phyloP scores from a whole-genome alignment of 2,888 invertebrate species.

The Aphidoletes aphidimyza region DNA sequence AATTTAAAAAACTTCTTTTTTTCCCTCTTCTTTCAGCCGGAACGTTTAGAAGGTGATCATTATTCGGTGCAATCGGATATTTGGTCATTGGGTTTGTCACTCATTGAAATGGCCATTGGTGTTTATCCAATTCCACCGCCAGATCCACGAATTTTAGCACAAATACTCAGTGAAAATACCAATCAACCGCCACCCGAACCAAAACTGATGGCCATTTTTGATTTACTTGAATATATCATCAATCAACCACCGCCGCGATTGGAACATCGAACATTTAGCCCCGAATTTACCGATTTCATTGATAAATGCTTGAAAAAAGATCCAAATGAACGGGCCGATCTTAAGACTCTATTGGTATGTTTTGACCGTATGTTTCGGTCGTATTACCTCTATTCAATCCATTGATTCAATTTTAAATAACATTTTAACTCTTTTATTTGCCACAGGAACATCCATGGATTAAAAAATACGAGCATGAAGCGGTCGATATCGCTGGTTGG shows the following conservation, averaged over 20 bases:
- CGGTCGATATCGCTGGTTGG: constrained; percentile 95
- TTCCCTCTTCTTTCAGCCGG: constrained; percentile 82
- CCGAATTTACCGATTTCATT: constrained; percentile 92
- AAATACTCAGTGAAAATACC: constrained; percentile 81
- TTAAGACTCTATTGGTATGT: constrained; percentile 88
- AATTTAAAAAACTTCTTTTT: constrained; percentile 55
- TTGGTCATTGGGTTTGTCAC: constrained; percentile 97
- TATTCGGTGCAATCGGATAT: constrained; percentile 99
- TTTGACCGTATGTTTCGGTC: constrained; percentile 70
- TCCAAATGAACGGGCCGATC: constrained; percentile 93
- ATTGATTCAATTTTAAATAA: no score
- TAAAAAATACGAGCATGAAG: constrained; percentile 83
- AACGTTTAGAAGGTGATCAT: constrained; percentile 96
- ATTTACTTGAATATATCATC: constrained; percentile 97
- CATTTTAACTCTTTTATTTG: constrained; percentile 37
- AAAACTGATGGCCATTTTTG: constrained; percentile 94
- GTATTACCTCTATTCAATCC: no score
- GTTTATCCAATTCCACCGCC: constrained; percentile 99
- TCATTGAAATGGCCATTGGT: constrained; percentile 99
- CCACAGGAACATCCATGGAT: constrained; percentile 94
- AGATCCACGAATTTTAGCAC: constrained; percentile 82
- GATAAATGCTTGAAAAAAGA: constrained; percentile 96
- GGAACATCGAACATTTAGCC: constrained; percentile 89
- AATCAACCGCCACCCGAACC: constrained; percentile 77
- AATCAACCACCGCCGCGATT: constrained; percentile 98